Base-by-base conservation (phyloP, 2,888 invertebrate species). In the Rambutsinella grinnellia region DNA sequence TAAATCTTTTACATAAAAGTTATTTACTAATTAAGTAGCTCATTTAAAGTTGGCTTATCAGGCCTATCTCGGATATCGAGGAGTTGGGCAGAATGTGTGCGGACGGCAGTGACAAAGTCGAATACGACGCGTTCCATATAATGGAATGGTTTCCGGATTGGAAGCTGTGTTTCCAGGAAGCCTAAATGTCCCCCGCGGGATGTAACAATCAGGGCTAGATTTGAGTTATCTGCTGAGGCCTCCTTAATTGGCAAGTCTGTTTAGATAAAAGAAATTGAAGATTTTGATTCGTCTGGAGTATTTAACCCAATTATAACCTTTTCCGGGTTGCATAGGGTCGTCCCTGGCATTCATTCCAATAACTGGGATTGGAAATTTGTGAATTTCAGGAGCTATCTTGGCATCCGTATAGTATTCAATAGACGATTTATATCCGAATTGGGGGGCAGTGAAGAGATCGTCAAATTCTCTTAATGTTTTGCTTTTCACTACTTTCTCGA, bases 271-370 rank as follows among this genome's bases (percentile, higher is more conserved):
- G 13, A 57, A 24, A 60, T 21, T 47, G 27, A 13, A 17, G 17
- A 53, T 46, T 21, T n/a, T 26, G 15, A n/a, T n/a, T n/a, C 36
- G 3, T 21, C 8, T 28, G 58, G 19, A 58, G 21, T 13, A 36
- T 27, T 10, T 17, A 13, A 13, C 13, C 19, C 26, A 36, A 58
- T 6, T 58, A 6, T 27, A 87, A 92, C 92, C 91, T 86, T 91
- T 89, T 79, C 90, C 86, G 15, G 95, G 95, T 86, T 94, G 93
- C 88, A 96, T 94, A 2, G 95, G 94, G 88, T 96, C 96, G 88
- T 96, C 96, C 21, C 76, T 78, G 15, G 80, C 78, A 60, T 69
- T 70, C 5, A 81, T 70, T 28, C 79, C 81, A 61, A 78, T 77
- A 24, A 79, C 78, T 26, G 78, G 78, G 60, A 81, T 81, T 51